Evolutionary conservation across 1,140 invertebrate genomes (phyloP), one percentile per base, ranked within the genome.

Genomic region (Eumeta japonica): DNA sequence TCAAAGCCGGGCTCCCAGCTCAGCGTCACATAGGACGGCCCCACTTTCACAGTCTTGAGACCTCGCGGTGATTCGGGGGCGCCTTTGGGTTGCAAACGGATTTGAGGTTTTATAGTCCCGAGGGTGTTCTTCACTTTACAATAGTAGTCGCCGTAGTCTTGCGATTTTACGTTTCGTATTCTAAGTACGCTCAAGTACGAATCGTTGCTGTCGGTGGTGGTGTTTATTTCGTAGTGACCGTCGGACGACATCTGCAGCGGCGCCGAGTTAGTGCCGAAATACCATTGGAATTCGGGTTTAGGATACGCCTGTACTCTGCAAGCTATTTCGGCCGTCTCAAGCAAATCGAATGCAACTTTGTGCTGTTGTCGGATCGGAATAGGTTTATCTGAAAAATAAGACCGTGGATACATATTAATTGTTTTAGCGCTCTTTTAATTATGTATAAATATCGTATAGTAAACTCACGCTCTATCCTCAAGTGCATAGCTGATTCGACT

Each of bases 261-360:
- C 0, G 85, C 82, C 0, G 78, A 73, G 54, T 89, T 88, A 0
- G 81, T 82, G 3, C 83, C 85, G 45, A 83, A 92, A 45, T 82
- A 90, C 92, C 92, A 96, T 49, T 94, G 89, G 63, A 95, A 94
- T 54, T 90, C 88, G 0, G 92, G 91, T 54, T 89, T 87, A 0
- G 92, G 93, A 70, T 91, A 95, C 0, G 92, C 90, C 60, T 93
- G 89, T 2, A 95, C 90, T 56, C 87, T 83, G 63, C 93, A 96
- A 2, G 86, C 79, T 7, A 96, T 85, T 59, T 90, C 83, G 0
- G 91, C 92, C 0, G 82, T 88, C 58, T 94, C 90, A 9, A 81
- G 75, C 1, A 91, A 58, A 60, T 94, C 90, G 48, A 86, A 92
- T 2, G 92, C 92, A 0, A 94, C 92, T 71, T 93, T 92, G 40